Base-by-base conservation (phyloP, 2,797 vertebrate genomes). In the Clamator glandarius region DNA sequence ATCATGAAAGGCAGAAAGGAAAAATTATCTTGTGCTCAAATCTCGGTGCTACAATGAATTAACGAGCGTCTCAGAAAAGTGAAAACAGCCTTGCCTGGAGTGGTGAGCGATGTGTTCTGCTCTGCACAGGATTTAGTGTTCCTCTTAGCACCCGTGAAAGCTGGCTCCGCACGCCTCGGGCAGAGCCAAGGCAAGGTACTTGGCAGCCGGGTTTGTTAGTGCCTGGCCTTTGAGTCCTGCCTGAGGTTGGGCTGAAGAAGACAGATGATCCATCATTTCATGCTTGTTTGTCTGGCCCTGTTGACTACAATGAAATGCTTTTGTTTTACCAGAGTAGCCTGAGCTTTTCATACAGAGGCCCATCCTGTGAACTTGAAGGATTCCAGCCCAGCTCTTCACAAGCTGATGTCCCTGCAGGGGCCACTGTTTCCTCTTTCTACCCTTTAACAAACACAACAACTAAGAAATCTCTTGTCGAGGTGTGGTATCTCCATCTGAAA, bases 161-260 rank as follows among this genome's bases (percentile, higher is more conserved):
- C 92, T 84, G 86, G 64, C 81, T 78, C n/a, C 54, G 28, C 5
- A 11, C 79, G 26, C 59, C 76, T 69, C 3, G 5, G 75, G 83
- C 86, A 78, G 87, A 94, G 87, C 81, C 94, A 89, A 87, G 89
- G 76, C 17, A 7, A 75, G 74, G 51, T 20, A 9, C 73, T 84
- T 84, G 92, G 89, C 92, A 90, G 28, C 41, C 0, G 0, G 15
- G 13, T 61, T 9, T 68, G 85, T 81, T 69, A 20, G 78, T 25
- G 54, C 4, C 0, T 44, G 79, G 62, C 63, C 84, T 89, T 39
- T 73, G 67, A 82, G 76, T 52, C 50, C 84, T 86, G 89, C 87
- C 85, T 61, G 35, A 66, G 82, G 54, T 25, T 92, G 81, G 67
- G 50, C 81, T 91, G 75, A 61, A 72, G 46, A 51, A 77, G 84